Conservation (phyloP, 2,113 vertebrate genomes). For the Labeo catla region DNA sequence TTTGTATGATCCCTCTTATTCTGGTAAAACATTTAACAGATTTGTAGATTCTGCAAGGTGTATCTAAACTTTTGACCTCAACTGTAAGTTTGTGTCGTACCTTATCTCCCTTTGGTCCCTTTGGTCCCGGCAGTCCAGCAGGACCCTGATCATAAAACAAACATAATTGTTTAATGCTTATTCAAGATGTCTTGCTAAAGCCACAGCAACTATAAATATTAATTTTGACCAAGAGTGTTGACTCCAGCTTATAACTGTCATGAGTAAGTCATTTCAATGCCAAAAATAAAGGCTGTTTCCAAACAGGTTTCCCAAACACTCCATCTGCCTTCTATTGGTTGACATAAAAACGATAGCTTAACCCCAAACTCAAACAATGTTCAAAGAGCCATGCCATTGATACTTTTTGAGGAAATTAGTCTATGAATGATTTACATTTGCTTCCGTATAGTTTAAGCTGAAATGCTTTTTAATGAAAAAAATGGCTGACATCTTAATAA, state of each 20-base stretch:
- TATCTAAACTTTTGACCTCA: too few relatives aligned
- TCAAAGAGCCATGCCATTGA: background rate
- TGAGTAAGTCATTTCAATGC: background rate
- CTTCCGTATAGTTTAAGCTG: too few relatives aligned
- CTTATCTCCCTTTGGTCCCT: constrained; percentile 94
- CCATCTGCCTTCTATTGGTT: background rate
- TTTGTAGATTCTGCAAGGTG: too few relatives aligned
- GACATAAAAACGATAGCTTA: background rate
- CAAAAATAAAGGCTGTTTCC: background rate
- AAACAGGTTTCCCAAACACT: background rate
- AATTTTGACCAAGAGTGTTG: background rate
- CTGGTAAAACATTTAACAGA: too few relatives aligned
- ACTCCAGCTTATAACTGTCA: background rate
- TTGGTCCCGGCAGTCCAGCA: constrained; percentile 87
- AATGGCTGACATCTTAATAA: background rate
- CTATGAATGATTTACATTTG: background rate
- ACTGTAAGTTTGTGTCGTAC: constrained; percentile 67
- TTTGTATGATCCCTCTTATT: too few relatives aligned
- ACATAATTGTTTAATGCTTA: background rate
- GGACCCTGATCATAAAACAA: constrained; percentile 81
- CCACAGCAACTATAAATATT: background rate
- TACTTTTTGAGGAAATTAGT: background rate
- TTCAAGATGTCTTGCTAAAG: constrained; percentile 35
- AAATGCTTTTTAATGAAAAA: too few relatives aligned
- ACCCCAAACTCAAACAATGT: background rate